A percentile compares a stretch with the other conserved stretches of the same genome.
Conservation (phyloP, 2,113 vertebrate species). For the Cinclus mexicanus region DNA sequence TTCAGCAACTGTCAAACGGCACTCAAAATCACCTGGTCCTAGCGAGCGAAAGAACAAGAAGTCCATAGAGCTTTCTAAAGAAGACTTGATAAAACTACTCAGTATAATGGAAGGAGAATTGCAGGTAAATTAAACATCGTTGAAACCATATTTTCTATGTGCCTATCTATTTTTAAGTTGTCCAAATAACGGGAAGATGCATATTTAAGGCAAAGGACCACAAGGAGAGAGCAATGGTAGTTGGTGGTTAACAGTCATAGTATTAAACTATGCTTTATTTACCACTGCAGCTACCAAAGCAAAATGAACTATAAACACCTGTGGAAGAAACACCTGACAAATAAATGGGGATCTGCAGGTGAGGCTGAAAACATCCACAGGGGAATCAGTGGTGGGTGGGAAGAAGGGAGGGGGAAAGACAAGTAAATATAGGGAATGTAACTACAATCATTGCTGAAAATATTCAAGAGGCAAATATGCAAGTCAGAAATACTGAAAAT, state of each 20-base stretch:
- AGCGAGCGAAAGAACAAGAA: conserved; percentile 74
- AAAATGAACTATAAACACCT: not conserved
- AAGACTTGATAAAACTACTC: conserved; percentile 88
- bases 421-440: not conserved
- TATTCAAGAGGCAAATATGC: not conserved
- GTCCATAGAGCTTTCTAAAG: conserved; percentile 82
- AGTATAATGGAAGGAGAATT: conserved; percentile 97
- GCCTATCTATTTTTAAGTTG: not conserved
- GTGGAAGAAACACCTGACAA: not conserved
- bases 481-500: not conserved
- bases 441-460: not conserved
- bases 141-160: not conserved
- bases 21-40: conserved; percentile 72
- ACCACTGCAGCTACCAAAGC: not conserved
- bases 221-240: not conserved
- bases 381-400: not conserved
- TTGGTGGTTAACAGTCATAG: not conserved
- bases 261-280: not conserved
- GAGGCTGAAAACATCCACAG: not conserved
- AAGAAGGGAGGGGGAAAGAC: not conserved
- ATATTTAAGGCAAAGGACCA: not conserved
- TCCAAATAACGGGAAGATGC: not conserved
- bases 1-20: conserved; percentile 81
- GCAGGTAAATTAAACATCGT: conserved; percentile 80
- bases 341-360: not conserved